These are phyloP conservation scores for Sycobia sp. DNA, from an alignment of 1,140 invertebrate species.

Conservation along the genomic window DNA sequence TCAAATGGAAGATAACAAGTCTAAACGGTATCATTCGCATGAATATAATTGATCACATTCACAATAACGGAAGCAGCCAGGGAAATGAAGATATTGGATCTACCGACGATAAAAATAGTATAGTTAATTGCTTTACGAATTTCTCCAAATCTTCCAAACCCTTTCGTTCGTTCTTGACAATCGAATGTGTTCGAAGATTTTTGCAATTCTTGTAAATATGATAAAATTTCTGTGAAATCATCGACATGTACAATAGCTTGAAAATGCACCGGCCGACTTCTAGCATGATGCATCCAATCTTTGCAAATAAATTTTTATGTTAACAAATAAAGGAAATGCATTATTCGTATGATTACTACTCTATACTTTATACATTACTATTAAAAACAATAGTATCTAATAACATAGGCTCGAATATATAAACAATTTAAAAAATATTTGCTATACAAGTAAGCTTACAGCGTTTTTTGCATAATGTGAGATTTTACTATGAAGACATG, in stretches of 20 bases:
- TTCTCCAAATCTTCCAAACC: constrained; percentile 5
- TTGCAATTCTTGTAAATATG: constrained; percentile 24
- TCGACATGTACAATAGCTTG: constrained; percentile 34
- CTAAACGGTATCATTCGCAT: background rate
- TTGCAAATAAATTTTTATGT: background rate
- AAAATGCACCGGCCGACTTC: constrained; percentile 30
- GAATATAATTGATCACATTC: background rate
- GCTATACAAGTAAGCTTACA: no score
- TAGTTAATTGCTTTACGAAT: constrained; percentile 4
- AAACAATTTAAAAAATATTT: no score
- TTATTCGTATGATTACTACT: no score
- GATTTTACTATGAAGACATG: no score
- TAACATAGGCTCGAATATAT: no score
- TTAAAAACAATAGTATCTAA: no score
- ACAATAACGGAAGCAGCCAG: background rate
- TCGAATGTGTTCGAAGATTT: constrained; percentile 18
- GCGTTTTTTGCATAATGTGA: no score
- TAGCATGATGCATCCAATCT: constrained; percentile 33
- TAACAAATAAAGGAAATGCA: no score
- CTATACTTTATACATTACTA: no score
- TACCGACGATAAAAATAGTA: background rate
- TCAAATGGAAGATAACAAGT: background rate
- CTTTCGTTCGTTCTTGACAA: constrained; percentile 14
- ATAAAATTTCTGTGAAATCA: background rate
- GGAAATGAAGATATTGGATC: background rate